Percentiles rank a stretch among this genome's conserved stretches.
Evolutionary conservation across 2,888 invertebrate species (phyloP).

Genomic region (Hypomecis atomaria): DNA sequence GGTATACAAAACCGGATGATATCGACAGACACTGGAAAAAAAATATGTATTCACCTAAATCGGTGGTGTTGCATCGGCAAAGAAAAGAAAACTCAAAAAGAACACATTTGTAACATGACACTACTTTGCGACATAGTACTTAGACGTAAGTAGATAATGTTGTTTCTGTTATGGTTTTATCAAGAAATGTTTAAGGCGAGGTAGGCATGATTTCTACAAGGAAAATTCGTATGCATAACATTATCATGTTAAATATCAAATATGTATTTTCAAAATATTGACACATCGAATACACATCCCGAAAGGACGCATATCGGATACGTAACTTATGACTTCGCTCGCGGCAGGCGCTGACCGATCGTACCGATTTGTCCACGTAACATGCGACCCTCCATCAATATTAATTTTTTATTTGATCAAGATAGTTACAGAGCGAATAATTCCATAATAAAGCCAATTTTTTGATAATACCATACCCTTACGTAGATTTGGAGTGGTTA

Average conservation of each 20-base stretch:
- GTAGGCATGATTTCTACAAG: too few relatives aligned
- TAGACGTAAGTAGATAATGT: too few relatives aligned
- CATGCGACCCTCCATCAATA: slow-evolving; percentile 62
- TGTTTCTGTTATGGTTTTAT: too few relatives aligned
- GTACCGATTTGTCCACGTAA: slow-evolving; percentile 72
- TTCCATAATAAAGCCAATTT: slow-evolving; percentile 82
- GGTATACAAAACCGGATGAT: slow-evolving; percentile 36
- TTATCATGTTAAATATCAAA: too few relatives aligned
- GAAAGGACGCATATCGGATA: slow-evolving; percentile 22
- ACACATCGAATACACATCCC: background rate
- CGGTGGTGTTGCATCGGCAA: slow-evolving; percentile 43
- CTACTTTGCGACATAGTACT: slow-evolving; percentile 50
- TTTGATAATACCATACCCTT: slow-evolving; percentile 72
- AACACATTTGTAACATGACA: slow-evolving; percentile 62
- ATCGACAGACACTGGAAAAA: slow-evolving; percentile 40
- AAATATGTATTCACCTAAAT: slow-evolving; percentile 44
- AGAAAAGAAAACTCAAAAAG: slow-evolving; percentile 56
- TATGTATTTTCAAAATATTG: background rate
- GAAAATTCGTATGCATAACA: too few relatives aligned
- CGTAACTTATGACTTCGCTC: slow-evolving; percentile 51
- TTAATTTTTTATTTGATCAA: slow-evolving; percentile 82
- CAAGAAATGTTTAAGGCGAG: too few relatives aligned
- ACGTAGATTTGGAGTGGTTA: slow-evolving; percentile 62
- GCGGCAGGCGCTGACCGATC: slow-evolving; percentile 62
- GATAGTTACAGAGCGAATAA: slow-evolving; percentile 74